These are phyloP conservation scores for Holacanthus passer DNA, from an alignment of 2,113 vertebrate genomes.

Conservation along the genomic window DNA sequence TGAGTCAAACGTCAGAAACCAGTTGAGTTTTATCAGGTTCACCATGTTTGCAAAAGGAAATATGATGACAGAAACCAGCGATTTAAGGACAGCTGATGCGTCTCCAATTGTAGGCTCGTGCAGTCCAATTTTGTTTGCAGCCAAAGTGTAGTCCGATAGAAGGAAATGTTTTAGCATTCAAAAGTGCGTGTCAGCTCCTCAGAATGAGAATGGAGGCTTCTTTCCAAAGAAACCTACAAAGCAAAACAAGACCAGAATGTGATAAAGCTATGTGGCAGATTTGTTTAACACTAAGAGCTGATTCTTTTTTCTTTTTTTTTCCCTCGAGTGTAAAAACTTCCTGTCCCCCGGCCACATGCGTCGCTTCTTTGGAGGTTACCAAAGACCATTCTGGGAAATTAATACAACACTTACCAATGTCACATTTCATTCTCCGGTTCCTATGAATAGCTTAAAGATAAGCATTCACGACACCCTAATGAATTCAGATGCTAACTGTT, in stretches of 20 bases:
- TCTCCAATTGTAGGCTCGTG: neutral
- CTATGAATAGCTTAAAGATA: constrained; percentile 1
- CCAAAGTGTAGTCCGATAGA: no score
- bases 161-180: neutral
- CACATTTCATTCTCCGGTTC: constrained; percentile 4
- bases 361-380: neutral
- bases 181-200: neutral
- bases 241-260: neutral
- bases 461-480: neutral
- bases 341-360: neutral
- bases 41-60: neutral
- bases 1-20: no score
- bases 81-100: neutral
- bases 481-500: constrained; percentile 13
- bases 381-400: constrained; percentile 22
- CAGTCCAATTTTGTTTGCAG: neutral
- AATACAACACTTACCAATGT: constrained; percentile 4
- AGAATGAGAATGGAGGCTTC: neutral
- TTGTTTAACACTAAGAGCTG: neutral
- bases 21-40: neutral
- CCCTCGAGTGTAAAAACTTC: neutral
- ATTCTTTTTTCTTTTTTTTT: neutral
- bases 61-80: neutral
- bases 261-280: neutral
- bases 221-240: neutral